Evolutionary conservation across 2,888 invertebrate species (phyloP).

Genomic region (Hirtodrosophila confusa): DNA sequence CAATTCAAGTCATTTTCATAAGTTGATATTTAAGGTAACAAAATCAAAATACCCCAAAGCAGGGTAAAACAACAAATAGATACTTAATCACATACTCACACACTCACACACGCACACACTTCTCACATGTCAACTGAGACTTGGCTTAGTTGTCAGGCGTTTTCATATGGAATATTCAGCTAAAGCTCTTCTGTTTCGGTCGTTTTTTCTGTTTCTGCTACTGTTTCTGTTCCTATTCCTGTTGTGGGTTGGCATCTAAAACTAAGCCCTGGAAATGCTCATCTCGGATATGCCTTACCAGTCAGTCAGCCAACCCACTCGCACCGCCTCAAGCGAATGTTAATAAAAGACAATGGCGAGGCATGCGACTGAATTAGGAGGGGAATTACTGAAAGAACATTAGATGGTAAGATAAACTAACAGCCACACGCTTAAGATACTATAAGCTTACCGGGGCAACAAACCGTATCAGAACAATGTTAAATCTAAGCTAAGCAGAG

Average conservation of each 20-base stretch:
- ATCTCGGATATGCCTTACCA: constrained; percentile 49
- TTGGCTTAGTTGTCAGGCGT: constrained; percentile 45
- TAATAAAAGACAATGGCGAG: constrained; percentile 61
- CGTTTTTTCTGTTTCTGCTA: constrained; percentile 30
- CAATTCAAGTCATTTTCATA: too few relatives aligned
- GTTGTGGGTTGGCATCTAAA: constrained; percentile 41
- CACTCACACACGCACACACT: constrained; percentile 13
- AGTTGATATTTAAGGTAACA: too few relatives aligned
- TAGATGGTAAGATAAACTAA: constrained; percentile 7
- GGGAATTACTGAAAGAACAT: constrained; percentile 47
- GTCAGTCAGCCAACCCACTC: constrained; percentile 11
- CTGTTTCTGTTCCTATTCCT: constrained; percentile 5
- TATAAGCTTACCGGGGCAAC: constrained; percentile 7
- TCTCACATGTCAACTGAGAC: constrained; percentile 50
- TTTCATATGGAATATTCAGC: constrained; percentile 42
- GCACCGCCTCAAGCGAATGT: constrained; percentile 28
- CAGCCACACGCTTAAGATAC: too few relatives aligned
- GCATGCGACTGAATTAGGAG: constrained; percentile 59
- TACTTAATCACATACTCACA: constrained; percentile 49
- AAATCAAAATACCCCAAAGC: not conserved
- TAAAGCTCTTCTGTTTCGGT: constrained; percentile 40
- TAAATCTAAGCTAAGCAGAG: constrained; percentile 2
- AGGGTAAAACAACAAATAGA: constrained; percentile 49
- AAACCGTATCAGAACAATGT: constrained; percentile 3
- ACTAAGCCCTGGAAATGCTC: constrained; percentile 65